Percentiles rank a stretch among this genome's conserved stretches.
Conservation (phyloP, 2,888 invertebrate genomes). For the Morpho deidamia region DNA sequence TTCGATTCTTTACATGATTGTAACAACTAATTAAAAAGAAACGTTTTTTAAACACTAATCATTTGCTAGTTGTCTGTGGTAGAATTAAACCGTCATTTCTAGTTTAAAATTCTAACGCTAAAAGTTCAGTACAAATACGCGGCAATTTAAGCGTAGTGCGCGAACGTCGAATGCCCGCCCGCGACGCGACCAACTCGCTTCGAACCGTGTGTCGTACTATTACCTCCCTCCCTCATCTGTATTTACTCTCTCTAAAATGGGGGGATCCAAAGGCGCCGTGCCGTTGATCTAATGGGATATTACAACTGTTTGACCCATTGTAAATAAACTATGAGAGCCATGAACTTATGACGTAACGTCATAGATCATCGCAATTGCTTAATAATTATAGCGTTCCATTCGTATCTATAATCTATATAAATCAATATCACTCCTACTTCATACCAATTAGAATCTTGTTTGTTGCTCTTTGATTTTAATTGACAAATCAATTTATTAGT, state of each 20-base stretch:
- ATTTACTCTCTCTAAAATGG: conserved; percentile 69
- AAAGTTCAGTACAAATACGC: conserved; percentile 55
- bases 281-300: conserved; percentile 45
- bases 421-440: conserved; percentile 19
- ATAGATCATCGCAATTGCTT: conserved; percentile 26
- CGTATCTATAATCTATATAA: conserved; percentile 15
- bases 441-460: conserved; percentile 18
- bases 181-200: conserved; percentile 56
- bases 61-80: conserved; percentile 4
- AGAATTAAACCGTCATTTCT: conserved; percentile 31
- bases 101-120: conserved; percentile 35
- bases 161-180: conserved; percentile 32
- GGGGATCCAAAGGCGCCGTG: conserved; percentile 59
- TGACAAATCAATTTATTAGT: conserved; percentile 9
- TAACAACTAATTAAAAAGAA: conserved; percentile 38
- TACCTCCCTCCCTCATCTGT: conserved; percentile 67
- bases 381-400: conserved; percentile 23
- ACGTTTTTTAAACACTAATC: conserved; percentile 5
- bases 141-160: conserved; percentile 33
- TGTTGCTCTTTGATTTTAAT: conserved; percentile 16
- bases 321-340: conserved; percentile 36
- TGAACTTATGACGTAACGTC: conserved; percentile 30
- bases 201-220: conserved; percentile 66
- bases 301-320: conserved; percentile 55
- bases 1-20: conserved; percentile 64